A percentile compares a stretch with the other conserved stretches of the same genome.
Evolutionary conservation across 1,140 invertebrate species (phyloP).

Genomic region (Drosophila sturtevanti): DNA sequence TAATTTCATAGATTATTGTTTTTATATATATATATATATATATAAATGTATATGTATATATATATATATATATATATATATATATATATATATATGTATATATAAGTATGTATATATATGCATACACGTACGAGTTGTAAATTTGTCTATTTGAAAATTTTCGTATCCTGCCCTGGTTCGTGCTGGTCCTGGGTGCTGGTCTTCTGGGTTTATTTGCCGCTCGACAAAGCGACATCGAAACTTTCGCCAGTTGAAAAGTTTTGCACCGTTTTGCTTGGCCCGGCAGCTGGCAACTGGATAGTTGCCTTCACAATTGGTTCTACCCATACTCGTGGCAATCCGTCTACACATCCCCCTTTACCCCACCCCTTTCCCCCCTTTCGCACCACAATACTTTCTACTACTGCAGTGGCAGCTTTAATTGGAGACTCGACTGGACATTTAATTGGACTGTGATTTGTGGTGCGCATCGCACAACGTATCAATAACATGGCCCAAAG

Average conservation of each 20-base stretch:
- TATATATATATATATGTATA: background rate
- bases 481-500: slow-evolving; percentile 53
- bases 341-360: background rate
- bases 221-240: slow-evolving; percentile 58
- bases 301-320: slow-evolving; percentile 5
- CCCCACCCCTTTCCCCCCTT: background rate
- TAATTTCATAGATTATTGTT: no score
- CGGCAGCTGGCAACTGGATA: slow-evolving; percentile 23
- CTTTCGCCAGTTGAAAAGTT: slow-evolving; percentile 65
- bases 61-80: no score
- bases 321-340: background rate
- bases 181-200: background rate
- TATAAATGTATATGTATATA: no score
- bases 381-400: slow-evolving; percentile 16
- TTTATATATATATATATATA: no score
- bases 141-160: slow-evolving; percentile 26
- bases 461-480: slow-evolving; percentile 60
- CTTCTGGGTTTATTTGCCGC: slow-evolving; percentile 47
- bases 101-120: background rate
- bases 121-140: slow-evolving; percentile 50
- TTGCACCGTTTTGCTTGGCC: slow-evolving; percentile 51
- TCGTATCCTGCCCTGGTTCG: slow-evolving; percentile 7
- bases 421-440: slow-evolving; percentile 67
- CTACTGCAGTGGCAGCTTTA: slow-evolving; percentile 59
- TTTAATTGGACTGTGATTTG: slow-evolving; percentile 78